A percentile compares a stretch with the other conserved stretches of the same genome.
Conservation (phyloP, 2,113 vertebrate species). For the Sigmodon hispidus region DNA sequence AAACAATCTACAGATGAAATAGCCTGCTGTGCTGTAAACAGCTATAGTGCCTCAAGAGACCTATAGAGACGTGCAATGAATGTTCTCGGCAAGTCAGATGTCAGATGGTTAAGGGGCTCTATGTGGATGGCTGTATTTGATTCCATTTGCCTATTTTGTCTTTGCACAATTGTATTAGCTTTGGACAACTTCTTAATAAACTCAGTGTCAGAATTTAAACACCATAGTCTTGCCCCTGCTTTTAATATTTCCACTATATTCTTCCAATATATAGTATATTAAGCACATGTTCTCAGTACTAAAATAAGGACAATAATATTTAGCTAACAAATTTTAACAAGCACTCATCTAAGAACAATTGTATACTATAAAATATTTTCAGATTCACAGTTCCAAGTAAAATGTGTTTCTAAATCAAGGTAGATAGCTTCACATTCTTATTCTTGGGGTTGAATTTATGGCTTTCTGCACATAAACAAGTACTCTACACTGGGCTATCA, state of each 20-base stretch:
- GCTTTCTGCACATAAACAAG: neutral
- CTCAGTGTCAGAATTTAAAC: neutral
- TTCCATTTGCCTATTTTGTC: neutral
- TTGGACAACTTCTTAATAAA: constrained; percentile 31
- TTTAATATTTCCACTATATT: neutral
- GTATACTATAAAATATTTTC: neutral
- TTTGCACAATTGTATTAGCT: neutral
- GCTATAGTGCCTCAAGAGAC: neutral
- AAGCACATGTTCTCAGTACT: neutral
- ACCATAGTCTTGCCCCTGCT: neutral
- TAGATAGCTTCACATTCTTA: neutral
- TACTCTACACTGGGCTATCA: neutral
- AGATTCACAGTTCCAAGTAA: neutral
- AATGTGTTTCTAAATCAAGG: neutral
- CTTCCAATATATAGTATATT: no score
- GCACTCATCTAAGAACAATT: neutral
- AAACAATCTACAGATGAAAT: constrained; percentile 57
- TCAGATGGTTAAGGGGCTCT: neutral
- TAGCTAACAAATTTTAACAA: neutral
- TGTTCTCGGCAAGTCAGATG: neutral
- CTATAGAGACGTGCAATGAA: neutral
- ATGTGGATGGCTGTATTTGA: neutral
- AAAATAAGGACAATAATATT: constrained; percentile 15
- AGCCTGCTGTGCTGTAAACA: constrained; percentile 40
- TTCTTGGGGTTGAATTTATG: neutral